Conservation (phyloP, 2,797 vertebrate genomes). For the Huso huso region DNA sequence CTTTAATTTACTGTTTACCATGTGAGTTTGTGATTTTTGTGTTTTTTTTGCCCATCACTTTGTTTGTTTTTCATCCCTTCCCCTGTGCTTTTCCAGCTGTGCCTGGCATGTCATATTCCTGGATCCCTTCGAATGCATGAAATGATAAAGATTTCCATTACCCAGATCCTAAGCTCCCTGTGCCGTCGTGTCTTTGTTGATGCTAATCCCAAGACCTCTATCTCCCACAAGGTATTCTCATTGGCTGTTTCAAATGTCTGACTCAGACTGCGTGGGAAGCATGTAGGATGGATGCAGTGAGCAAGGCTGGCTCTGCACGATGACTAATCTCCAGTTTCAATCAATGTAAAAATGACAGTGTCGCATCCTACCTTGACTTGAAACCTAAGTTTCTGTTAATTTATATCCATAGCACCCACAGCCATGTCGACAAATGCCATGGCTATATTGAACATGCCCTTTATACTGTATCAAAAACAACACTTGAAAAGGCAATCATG, state of each 20-base stretch:
- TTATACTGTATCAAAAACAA: no score
- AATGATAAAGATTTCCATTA: conserved; percentile 49
- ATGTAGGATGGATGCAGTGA: neutral
- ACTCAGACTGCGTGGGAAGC: conserved; percentile 2
- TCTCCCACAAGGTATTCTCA: conserved; percentile 10
- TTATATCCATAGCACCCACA: neutral
- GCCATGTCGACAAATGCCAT: neutral
- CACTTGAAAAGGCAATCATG: no score
- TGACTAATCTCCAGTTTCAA: conserved; percentile 1
- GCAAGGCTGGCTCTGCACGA: neutral
- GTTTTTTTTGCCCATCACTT: no score
- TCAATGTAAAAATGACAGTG: neutral
- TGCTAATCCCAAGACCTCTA: conserved; percentile 38
- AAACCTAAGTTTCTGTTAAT: neutral
- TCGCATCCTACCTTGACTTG: neutral
- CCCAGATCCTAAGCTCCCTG: conserved; percentile 40
- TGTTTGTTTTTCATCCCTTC: conserved; percentile 15
- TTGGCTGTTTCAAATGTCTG: conserved; percentile 1
- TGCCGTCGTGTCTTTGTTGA: conserved; percentile 37
- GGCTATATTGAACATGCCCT: neutral
- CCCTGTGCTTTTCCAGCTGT: conserved; percentile 38
- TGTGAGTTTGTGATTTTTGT: no score
- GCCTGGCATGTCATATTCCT: conserved; percentile 52
- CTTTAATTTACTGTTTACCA: no score
- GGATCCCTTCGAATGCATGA: conserved; percentile 52